Evolutionary conservation across 2,888 invertebrate genomes (phyloP), one percentile per base, ranked within the genome.

Genomic region (Pilophorus perplexus): DNA sequence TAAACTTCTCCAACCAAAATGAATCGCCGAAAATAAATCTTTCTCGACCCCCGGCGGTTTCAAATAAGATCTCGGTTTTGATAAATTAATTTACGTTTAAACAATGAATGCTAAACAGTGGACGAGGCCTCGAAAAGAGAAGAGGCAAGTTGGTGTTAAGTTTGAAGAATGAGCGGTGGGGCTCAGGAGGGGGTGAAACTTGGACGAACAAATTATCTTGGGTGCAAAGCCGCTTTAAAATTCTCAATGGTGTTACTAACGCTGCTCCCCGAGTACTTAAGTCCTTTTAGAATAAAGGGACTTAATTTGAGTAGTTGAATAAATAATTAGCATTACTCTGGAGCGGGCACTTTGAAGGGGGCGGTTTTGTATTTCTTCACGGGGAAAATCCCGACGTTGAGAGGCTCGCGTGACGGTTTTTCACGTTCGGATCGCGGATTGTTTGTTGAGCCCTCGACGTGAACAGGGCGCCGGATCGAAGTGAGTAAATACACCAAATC

Each of bases 121-220:
- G 52, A 52, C 55, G 55, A 10, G 20, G 52, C 18, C 55, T 12
- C 38, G 22, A 55, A 38, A 23, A 33, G 10, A 20, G 28, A 18
- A 37, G 33, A 18, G 16, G 38, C 55, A 55, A 55, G 38, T 55
- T 55, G 55, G 55, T 38, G 55, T 38, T 18, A 55, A 55, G 55
- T 55, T 55, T 38, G 55, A 55, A 55, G 38, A 38, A 23, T 38
- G 14, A n/a, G 28, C 14, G 10, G 20, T 22, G 23, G n/a, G 14
- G 14, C 6, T 16, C 18, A 25, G 48, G 2, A 42, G 27, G 18
- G 28, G 37, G 37, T 20, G 22, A 68, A 68, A 68, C 68, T 68
- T 68, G 65, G 66, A 68, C 65, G 68, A 68, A 68, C 68, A 68
- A 68, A 68, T 68, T 68, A 68, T 68, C 68, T 68, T 68, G 55